Evolutionary conservation across 2,888 invertebrate species (phyloP), one percentile per base, ranked within the genome.

Genomic region (Drosophila seclusa): DNA sequence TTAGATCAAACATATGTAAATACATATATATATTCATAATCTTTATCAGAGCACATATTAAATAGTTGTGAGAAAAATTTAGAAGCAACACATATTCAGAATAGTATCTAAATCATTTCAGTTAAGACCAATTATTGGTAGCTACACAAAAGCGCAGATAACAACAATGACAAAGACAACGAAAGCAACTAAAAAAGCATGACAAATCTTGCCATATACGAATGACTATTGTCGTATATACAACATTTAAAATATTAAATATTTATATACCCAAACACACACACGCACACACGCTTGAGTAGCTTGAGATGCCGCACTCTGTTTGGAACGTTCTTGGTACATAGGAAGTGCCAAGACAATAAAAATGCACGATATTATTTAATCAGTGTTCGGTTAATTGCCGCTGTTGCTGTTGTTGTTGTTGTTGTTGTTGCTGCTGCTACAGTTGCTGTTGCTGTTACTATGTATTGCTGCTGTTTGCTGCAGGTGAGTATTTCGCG

Each of bases 291-390:
- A n/a, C 8, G 31, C 31, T 31, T 31, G 31, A 40, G 42, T 21
- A 34, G 66, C 55, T 42, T 27, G 42, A 75, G 89, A 82, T 86
- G 83, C 67, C 76, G 68, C 76, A 55, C 72, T 68, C 87, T 82
- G 68, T 61, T 73, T 73, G 73, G 61, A 69, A 55, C 73, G 70
- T 69, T 72, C 66, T 62, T 31, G 4, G 48, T 82, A 85, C 75
- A 85, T 85, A 85, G 85, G 89, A 85, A 85, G 80, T 85, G 42
- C 5, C 64, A 78, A 83, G 72, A 88, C 87, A 89, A 86, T 86
- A 84, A 73, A 89, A 89, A 77, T 87, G 85, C 87, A 85, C 87
- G 80, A 87, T 89, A 89, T 73, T 80, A 72, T 69, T 76, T 81
- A 83, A 81, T 81, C 81, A 73, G 54, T 59, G 58, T 38, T 78